Percentiles rank a stretch among this genome's conserved stretches.
Evolutionary conservation across 2,797 vertebrate species (phyloP).

Genomic region (Brachymystax lenok): DNA sequence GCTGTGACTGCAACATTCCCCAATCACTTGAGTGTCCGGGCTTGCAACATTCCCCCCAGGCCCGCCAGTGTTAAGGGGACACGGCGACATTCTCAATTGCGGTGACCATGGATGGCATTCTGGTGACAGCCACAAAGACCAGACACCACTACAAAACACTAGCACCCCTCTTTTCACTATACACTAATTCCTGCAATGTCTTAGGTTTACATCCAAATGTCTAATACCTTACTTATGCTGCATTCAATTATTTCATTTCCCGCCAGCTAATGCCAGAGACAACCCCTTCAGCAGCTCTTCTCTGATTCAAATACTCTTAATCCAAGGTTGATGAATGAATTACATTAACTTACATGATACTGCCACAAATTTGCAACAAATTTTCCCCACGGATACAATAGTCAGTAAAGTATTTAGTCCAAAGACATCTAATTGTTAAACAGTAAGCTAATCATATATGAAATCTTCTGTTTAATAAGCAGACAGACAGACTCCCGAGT

Average conservation of each 20-base stretch:
- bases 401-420: too few species aligned
- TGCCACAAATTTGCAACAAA: too few species aligned
- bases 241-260: background rate
- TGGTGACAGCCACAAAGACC: conserved; percentile 21
- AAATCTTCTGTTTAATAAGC: background rate
- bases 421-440: background rate
- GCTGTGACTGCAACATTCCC: conserved; percentile 56
- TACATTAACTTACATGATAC: background rate
- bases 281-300: background rate
- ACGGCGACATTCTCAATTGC: conserved; percentile 49
- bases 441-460: background rate
- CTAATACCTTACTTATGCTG: background rate
- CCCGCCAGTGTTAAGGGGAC: background rate
- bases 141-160: conserved; percentile 18
- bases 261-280: too few species aligned
- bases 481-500: background rate
- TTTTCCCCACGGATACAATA: too few species aligned
- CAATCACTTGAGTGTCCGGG: conserved; percentile 27
- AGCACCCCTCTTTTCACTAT: conserved; percentile 20
- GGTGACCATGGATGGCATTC: conserved; percentile 26
- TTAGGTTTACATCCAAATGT: conserved; percentile 20
- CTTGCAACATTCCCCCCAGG: background rate
- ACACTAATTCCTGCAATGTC: background rate
- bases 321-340: background rate
- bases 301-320: background rate